Evolutionary conservation across 2,888 invertebrate species (phyloP).

Genomic region (Lepidonotus clava): DNA sequence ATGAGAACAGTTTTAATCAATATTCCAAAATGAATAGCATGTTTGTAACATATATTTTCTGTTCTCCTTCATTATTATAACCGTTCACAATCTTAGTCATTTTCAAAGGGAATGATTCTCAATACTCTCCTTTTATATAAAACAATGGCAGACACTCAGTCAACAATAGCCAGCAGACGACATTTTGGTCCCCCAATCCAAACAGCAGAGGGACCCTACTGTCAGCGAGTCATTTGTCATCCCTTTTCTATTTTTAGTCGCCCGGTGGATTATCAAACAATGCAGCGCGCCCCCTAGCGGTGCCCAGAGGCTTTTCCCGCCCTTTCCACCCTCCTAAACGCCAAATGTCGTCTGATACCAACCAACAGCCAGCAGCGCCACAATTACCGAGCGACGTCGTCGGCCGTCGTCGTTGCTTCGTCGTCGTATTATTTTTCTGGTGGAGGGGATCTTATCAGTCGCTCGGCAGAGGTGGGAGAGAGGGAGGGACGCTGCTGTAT

Average conservation of each 20-base stretch:
- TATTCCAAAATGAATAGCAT: too few species aligned
- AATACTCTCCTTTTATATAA: too few species aligned
- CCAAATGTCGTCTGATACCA: constrained; percentile 9
- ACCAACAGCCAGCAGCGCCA: neutral
- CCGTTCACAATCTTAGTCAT: too few species aligned
- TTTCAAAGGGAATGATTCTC: too few species aligned
- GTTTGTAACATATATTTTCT: too few species aligned
- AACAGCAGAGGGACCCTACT: neutral
- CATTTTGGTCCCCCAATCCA: neutral
- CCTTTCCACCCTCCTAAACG: neutral
- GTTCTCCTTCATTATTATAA: too few species aligned
- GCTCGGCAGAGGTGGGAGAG: neutral
- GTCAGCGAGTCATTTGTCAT: constrained; percentile 12
- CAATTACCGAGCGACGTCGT: neutral
- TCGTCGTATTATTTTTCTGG: constrained; percentile 48
- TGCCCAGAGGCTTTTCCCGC: neutral
- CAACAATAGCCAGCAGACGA: too few species aligned
- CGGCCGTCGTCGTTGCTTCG: neutral
- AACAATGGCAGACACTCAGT: too few species aligned
- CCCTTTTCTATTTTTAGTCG: constrained; percentile 29
- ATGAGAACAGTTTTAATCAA: too few species aligned
- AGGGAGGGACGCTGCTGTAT: constrained; percentile 8
- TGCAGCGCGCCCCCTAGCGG: neutral
- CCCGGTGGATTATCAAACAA: constrained; percentile 21
- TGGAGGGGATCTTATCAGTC: constrained; percentile 5